Conservation (phyloP, 1,140 invertebrate genomes). For the Apocrypta bakeri region DNA sequence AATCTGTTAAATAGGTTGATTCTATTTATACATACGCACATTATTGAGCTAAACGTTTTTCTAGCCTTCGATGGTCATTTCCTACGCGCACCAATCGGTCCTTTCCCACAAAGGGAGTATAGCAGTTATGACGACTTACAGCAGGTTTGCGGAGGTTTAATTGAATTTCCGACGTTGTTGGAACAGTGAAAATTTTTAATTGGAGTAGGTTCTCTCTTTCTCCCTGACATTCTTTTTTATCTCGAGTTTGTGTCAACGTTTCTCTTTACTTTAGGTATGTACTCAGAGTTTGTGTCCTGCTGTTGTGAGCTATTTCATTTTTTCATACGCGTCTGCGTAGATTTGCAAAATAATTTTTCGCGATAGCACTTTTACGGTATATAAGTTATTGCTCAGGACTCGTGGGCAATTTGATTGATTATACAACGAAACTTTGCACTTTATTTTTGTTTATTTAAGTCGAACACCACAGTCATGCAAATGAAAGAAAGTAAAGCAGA, state of each 20-base stretch:
- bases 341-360: no score
- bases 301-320: neutral
- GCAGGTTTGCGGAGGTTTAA: constrained; percentile 28
- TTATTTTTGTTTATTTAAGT: no score
- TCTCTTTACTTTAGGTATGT: neutral
- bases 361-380: no score
- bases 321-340: no score
- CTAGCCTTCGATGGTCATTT: neutral
- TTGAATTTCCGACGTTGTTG: constrained; percentile 39
- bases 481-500: neutral
- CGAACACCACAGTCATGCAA: no score
- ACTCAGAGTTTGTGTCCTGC: neutral
- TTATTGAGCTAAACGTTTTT: constrained; percentile 47
- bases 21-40: no score
- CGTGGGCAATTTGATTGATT: no score
- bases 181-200: constrained; percentile 46
- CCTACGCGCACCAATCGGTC: neutral
- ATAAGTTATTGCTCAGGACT: no score
- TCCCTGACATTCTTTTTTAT: no score
- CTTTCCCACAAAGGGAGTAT: constrained; percentile 11
- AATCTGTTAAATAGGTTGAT: no score
- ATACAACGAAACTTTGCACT: no score
- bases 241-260: constrained; percentile 1
- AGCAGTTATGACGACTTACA: neutral
- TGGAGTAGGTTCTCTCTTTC: constrained; percentile 6